Evolutionary conservation across 2,797 vertebrate species (phyloP), one percentile per base, ranked within the genome.

Genomic region (Peromyscus aztecus): DNA sequence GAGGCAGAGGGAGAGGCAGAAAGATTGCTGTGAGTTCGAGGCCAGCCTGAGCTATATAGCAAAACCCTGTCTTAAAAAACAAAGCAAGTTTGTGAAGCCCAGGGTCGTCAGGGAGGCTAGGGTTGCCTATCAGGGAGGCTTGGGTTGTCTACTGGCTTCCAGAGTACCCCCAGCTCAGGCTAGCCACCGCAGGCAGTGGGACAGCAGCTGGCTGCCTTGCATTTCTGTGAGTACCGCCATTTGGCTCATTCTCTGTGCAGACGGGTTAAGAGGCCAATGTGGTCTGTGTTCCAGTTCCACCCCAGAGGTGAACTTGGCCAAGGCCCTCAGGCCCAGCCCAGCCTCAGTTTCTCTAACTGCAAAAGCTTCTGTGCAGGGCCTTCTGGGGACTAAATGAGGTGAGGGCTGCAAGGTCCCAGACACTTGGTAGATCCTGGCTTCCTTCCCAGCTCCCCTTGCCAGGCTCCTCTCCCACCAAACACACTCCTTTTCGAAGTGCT

Each of bases 211-310:
- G 49, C 19, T 27, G 31, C 11, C 3, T 16, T 29, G 55, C 13
- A 4, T 37, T 91, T 88, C n/a, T 31, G 73, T 14, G 49, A 80
- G 55, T 17, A 40, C 19, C n/a, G 13, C 1, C 43, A 43, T 9
- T n/a, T 4, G 0, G 23, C 19, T 14, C n/a, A 9, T 55, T 10
- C 4, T 0, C 24, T 31, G 24, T 59, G 24, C 1, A 34, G 43
- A 0, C 2, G 55, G 40, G 12, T 57, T 24, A 3, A 46, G 85
- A 83, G 27, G 17, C 5, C 90, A 94, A 0, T 9, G 6, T 21
- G 24, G 34, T 59, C 37, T 19, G 55, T 55, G 31, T 46, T 24
- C 77, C 43, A 43, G 4, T 59, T 49, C 55, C 31, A 40, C 31
- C 14, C 81, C 87, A 55, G 19, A 31, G 34, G 69, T 34, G 77